A percentile compares a stretch with the other conserved stretches of the same genome.
phyloP scores from a whole-genome alignment of 1,140 invertebrate genomes.

The Drosophila tristis region DNA sequence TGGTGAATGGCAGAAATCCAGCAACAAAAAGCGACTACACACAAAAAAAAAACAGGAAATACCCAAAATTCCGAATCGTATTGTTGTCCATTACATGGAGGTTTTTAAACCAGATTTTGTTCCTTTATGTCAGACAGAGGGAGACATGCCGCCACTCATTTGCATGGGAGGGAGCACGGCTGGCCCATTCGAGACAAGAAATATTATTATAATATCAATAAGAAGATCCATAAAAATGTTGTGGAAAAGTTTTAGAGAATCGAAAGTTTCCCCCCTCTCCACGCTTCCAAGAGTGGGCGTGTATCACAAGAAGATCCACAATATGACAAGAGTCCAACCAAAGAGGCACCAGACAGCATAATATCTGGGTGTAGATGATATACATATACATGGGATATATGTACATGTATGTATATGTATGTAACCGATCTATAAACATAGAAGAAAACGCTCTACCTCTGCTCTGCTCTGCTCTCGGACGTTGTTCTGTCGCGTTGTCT shows the following conservation, averaged over 20 bases:
- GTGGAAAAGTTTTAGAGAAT: conserved; percentile 35
- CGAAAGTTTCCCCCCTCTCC: conserved; percentile 17
- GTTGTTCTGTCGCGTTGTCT: conserved; percentile 46
- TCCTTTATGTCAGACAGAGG: conserved; percentile 2
- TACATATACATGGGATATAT: conserved; percentile 20
- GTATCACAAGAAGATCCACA: conserved; percentile 2
- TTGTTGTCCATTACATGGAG: conserved; percentile 39
- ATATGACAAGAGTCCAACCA: conserved; percentile 6
- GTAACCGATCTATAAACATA: conserved; percentile 50
- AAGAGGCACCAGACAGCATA: no score
- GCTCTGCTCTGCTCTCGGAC: conserved; percentile 29
- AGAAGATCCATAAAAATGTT: conserved; percentile 27
- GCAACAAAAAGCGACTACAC: not conserved
- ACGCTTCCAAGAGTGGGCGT: conserved; percentile 21
- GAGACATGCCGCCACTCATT: conserved; percentile 3
- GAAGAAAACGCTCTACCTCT: conserved; percentile 7
- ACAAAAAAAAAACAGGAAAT: conserved; percentile 39
- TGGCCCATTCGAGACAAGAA: no score
- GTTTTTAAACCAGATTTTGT: conserved; percentile 26
- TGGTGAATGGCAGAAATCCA: conserved; percentile 42
- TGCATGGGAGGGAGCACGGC: conserved; percentile 11
- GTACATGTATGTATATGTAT: conserved; percentile 28
- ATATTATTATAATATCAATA: conserved; percentile 18
- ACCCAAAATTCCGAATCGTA: conserved; percentile 31
- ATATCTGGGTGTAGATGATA: not conserved